A percentile compares a stretch with the other conserved stretches of the same genome.
Conservation (phyloP, 2,113 vertebrate genomes). For the Misgurnus mizolepis region DNA sequence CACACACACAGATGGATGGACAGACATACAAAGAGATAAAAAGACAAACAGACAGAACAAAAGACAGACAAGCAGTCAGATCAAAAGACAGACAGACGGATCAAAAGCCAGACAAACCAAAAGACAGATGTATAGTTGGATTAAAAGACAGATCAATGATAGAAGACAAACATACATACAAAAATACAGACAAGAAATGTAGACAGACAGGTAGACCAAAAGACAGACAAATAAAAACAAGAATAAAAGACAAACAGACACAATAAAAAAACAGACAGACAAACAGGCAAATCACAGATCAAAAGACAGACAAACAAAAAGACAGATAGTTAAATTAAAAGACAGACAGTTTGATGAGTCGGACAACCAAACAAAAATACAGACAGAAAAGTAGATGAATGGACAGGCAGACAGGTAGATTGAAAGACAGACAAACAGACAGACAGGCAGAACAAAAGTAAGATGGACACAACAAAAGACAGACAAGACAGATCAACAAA, state of each 20-base stretch:
- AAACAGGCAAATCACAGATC: no score
- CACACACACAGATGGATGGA: not conserved
- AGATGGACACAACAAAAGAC: not conserved
- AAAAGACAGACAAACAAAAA: no score
- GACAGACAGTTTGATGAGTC: no score
- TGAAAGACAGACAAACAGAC: not conserved
- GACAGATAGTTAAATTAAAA: no score
- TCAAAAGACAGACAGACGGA: not conserved
- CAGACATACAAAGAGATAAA: not conserved
- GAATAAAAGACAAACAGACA: no score
- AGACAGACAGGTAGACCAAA: not conserved
- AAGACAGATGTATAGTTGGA: conserved; percentile 1
- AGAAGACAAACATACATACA: not conserved
- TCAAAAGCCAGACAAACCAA: not conserved
- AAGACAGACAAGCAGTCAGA: not conserved
- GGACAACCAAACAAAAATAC: no score
- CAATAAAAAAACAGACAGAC: no score
- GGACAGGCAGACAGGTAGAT: no score
- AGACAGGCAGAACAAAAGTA: not conserved
- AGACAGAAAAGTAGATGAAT: no score
- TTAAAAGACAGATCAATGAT: not conserved
- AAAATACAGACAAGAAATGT: not conserved
- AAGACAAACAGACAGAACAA: not conserved
- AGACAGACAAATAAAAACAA: no score
- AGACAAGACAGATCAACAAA: not conserved